A percentile compares a stretch with the other conserved stretches of the same genome.
These are phyloP conservation scores for Drepana arcuata DNA, from an alignment of 1,140 invertebrate genomes.

Conservation along the genomic window DNA sequence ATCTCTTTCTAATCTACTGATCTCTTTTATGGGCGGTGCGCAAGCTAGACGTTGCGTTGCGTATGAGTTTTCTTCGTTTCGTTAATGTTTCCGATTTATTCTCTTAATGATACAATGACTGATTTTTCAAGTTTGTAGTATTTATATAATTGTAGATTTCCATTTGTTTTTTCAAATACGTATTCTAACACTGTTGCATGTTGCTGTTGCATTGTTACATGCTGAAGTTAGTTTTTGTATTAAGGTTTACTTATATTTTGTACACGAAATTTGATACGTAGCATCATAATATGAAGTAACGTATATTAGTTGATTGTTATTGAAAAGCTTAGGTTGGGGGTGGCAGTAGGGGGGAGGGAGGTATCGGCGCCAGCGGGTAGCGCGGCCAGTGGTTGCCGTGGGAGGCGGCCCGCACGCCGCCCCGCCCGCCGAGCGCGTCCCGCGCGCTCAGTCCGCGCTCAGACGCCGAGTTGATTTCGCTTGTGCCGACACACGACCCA, in stretches of 20 bases:
- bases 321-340: conserved; percentile 33
- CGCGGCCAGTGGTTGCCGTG: conserved; percentile 36
- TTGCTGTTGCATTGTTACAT: too few relatives aligned
- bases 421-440: conserved; percentile 25
- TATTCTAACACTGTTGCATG: too few relatives aligned
- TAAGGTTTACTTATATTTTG: too few relatives aligned
- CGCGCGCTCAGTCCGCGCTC: conserved; percentile 54
- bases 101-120: too few relatives aligned
- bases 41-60: conserved; percentile 1
- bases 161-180: too few relatives aligned
- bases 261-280: too few relatives aligned
- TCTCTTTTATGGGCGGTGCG: conserved; percentile 52
- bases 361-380: conserved; percentile 42
- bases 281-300: too few relatives aligned
- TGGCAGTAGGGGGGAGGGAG: conserved; percentile 8
- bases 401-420: conserved; percentile 34
- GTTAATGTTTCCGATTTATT: too few relatives aligned
- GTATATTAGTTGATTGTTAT: conserved; percentile 52
- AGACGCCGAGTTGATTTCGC: conserved; percentile 52
- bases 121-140: too few relatives aligned
- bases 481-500: conserved; percentile 21
- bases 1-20: conserved; percentile 42
- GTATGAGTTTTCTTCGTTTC: too few relatives aligned
- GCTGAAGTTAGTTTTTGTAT: too few relatives aligned
- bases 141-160: too few relatives aligned